A percentile compares a stretch with the other conserved stretches of the same genome.
Conservation (phyloP, 1,140 invertebrate species). For the Megalonaias nervosa region DNA sequence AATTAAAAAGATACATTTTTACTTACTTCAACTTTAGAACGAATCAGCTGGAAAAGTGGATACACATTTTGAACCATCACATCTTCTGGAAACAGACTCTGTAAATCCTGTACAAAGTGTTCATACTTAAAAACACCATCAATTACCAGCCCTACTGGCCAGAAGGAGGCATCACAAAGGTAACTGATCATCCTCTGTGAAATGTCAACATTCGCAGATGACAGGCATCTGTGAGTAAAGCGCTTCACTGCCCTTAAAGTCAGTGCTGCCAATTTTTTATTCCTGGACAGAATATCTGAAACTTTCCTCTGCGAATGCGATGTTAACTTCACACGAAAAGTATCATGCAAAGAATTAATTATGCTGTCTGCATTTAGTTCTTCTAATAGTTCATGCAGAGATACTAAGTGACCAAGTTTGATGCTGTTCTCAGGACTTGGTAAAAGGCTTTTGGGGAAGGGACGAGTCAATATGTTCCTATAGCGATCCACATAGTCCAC, state of each 20-base stretch:
- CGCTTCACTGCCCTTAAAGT: constrained; percentile 8
- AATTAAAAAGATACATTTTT: too few species aligned
- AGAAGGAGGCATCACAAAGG: too few species aligned
- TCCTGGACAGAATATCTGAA: neutral
- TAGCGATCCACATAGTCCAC: neutral
- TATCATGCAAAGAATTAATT: constrained; percentile 7
- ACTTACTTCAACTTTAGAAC: too few species aligned
- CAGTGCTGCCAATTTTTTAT: neutral
- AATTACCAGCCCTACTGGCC: too few species aligned
- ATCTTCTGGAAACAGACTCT: too few species aligned
- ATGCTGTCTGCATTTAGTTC: constrained; percentile 24
- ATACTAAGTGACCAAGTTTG: constrained; percentile 13
- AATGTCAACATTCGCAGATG: too few species aligned
- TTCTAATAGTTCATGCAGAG: constrained; percentile 23
- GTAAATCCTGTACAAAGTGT: too few species aligned
- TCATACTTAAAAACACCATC: too few species aligned
- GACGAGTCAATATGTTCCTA: neutral
- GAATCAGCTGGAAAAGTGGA: too few species aligned
- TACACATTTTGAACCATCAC: too few species aligned
- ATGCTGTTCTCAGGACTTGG: constrained; percentile 10
- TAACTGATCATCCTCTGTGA: too few species aligned
- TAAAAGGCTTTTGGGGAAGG: constrained; percentile 7
- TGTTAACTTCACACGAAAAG: neutral
- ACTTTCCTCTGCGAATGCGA: constrained; percentile 2
- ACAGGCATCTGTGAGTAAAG: constrained; percentile 22